Conservation (phyloP, 2,888 invertebrate species). For the Phortica okadai region DNA sequence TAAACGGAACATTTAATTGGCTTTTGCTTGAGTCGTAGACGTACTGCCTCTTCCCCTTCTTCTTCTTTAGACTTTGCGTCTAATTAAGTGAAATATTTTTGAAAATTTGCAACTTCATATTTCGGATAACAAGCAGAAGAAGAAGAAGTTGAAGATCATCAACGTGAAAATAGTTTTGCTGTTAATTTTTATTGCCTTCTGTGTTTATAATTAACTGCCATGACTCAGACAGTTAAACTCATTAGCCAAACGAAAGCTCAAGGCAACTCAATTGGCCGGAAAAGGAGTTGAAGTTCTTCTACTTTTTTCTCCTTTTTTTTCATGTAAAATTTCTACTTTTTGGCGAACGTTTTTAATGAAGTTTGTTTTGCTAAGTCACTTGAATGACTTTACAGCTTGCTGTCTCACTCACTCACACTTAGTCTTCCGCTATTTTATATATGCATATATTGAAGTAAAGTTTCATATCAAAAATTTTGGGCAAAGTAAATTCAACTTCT, state of each 20-base stretch:
- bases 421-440: not conserved
- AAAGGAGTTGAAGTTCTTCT: conserved; percentile 61
- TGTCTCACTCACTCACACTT: not conserved
- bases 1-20: conserved; percentile 58
- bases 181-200: not conserved
- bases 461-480: conserved; percentile 50
- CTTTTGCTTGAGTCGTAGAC: conserved; percentile 41
- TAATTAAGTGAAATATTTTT: not conserved
- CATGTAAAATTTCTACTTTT: not conserved
- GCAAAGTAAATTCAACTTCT: conserved; percentile 57
- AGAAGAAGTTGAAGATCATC: not conserved
- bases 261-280: conserved; percentile 65
- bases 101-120: too few species aligned
- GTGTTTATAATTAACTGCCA: conserved; percentile 63
- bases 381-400: not conserved
- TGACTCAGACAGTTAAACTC: conserved; percentile 50
- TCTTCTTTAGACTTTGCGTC: conserved; percentile 1
- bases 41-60: conserved; percentile 7
- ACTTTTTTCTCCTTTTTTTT: not conserved
- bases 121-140: too few species aligned
- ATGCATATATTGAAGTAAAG: conserved; percentile 57
- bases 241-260: not conserved
- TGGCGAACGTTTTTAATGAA: not conserved
- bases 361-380: conserved; percentile 10
- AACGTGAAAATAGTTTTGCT: not conserved